A percentile compares a stretch with the other conserved stretches of the same genome.
These are phyloP conservation scores for Sceliomorpha sp. DNA, from an alignment of 2,888 invertebrate genomes.

Conservation along the genomic window DNA sequence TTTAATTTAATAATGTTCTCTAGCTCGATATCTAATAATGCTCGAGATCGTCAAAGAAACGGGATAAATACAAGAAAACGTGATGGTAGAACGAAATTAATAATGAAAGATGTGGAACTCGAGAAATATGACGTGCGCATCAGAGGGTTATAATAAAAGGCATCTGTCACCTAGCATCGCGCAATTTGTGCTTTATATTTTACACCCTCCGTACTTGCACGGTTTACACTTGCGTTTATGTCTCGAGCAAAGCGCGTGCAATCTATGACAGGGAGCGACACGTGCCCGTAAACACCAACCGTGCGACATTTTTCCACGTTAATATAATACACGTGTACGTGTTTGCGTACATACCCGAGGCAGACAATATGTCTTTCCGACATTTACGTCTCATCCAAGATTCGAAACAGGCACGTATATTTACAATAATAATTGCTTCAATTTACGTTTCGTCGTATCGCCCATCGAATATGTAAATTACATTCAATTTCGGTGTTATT, in stretches of 20 bases:
- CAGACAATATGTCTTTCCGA: constrained; percentile 16
- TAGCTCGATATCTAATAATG: too few species aligned
- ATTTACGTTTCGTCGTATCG: too few species aligned
- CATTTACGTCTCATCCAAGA: constrained; percentile 18
- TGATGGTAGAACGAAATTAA: constrained; percentile 23
- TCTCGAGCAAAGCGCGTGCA: constrained; percentile 76
- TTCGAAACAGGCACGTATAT: constrained; percentile 17
- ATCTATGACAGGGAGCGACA: constrained; percentile 57
- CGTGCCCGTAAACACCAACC: constrained; percentile 53
- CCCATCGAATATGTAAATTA: too few species aligned
- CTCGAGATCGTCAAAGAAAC: constrained; percentile 18
- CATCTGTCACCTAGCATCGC: constrained; percentile 78
- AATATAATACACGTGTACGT: constrained; percentile 32
- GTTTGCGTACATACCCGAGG: constrained; percentile 9
- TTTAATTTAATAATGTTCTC: too few species aligned
- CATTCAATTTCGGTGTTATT: too few species aligned
- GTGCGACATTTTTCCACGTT: constrained; percentile 49
- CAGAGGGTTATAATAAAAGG: constrained; percentile 75
- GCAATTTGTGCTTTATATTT: constrained; percentile 77
- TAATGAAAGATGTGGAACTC: constrained; percentile 39
- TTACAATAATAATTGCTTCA: too few species aligned
- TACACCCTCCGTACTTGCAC: constrained; percentile 65
- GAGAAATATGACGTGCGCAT: constrained; percentile 46
- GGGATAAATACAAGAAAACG: constrained; percentile 3
- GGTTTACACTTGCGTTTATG: constrained; percentile 78